phyloP scores from a whole-genome alignment of 2,797 vertebrate genomes.

The Numenius phaeopus region DNA sequence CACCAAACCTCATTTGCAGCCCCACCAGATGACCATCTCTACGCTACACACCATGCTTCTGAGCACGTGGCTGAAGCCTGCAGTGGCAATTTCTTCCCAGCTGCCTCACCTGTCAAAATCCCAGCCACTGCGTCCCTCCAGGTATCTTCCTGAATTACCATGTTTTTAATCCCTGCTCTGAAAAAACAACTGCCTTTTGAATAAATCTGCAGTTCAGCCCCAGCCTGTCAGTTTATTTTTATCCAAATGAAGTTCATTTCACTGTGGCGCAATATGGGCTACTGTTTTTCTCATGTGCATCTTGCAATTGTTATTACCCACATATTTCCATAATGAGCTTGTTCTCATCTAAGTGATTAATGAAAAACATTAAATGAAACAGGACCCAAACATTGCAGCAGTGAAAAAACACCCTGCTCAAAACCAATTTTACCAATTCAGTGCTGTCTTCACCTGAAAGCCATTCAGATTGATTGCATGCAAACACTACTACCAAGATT shows the following conservation, averaged over 20 bases:
- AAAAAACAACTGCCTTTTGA: background rate
- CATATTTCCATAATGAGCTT: background rate
- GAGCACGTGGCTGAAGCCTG: fast-evolving
- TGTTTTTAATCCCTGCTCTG: background rate
- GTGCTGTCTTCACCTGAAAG: background rate
- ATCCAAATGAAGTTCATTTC: background rate
- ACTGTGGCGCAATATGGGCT: background rate
- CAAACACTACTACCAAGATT: background rate
- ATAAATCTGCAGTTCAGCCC: background rate
- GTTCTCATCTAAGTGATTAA: background rate
- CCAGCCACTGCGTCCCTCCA: background rate
- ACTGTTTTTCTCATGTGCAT: background rate
- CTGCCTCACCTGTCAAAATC: background rate
- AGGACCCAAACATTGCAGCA: background rate
- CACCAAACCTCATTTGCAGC: background rate
- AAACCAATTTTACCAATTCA: background rate
- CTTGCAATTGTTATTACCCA: background rate
- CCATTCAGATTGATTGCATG: background rate
- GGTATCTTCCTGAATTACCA: background rate
- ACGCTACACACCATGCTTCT: fast-evolving
- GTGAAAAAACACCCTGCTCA: background rate
- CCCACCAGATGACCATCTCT: background rate
- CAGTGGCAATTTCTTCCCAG: background rate
- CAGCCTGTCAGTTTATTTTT: background rate
- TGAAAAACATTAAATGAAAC: background rate